Base-by-base conservation (phyloP, 2,113 vertebrate species). In the Ramphastos sulfuratus region DNA sequence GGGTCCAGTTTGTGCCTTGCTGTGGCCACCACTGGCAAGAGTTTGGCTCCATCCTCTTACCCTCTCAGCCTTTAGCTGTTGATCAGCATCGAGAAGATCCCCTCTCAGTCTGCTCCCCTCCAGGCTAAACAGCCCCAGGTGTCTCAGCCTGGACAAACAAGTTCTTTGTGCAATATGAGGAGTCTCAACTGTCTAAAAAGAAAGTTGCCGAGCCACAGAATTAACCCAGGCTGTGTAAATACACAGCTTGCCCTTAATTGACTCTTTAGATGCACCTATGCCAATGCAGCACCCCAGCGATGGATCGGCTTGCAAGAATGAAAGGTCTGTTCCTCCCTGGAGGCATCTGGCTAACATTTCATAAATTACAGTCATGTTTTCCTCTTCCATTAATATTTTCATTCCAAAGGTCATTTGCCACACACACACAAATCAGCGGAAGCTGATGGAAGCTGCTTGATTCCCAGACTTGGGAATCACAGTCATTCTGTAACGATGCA, bases 351-450 rank as follows among this genome's bases (percentile, higher is more conserved):
- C 92, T 95, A 95, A 96, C 93, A 91, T 92, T 96, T 95, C 89
- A 71, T 85, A 97, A 96, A 96, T 96, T 96, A 96, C 94, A 96
- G 70, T 91, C 74, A 73, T 95, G 94, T 96, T 96, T 97, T 96
- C 95, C 87, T 96, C 87, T 92, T 92, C 83, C 94, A 92, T 91
- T 96, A 90, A 93, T 96, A 96, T 94, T 95, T 96, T 92, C 94
- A 96, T 96, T 97, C 81, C 93, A 97, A 97, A 96, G 96, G 96
- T 97, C 96, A 96, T 56, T 94, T 90, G 83, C 78, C 33, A 75
- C 89, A 88, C 67, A 9, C 35, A 30, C 72, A 39, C 75, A 74
- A 33, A 88, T 27, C 55, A 60, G 60, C 35, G 54, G 66, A 80
- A 82, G 52, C 46, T 24, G 39, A 5, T 56, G 74, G 90, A 84